phyloP scores from a whole-genome alignment of 2,888 invertebrate genomes.

The Gastracanthus pulcherrimus region DNA sequence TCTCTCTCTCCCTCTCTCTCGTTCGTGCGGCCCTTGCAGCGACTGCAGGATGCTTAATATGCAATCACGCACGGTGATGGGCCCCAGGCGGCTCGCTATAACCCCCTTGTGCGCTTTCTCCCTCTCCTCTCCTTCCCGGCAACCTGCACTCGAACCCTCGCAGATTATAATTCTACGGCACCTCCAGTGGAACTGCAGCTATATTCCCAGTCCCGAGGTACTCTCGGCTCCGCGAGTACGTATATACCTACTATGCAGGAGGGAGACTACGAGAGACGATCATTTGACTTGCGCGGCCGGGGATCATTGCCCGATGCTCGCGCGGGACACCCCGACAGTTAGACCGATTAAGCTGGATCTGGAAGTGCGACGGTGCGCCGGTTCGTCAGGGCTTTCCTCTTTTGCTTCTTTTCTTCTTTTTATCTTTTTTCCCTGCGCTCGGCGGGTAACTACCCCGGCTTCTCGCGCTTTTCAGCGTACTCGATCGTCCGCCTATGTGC shows the following conservation, averaged over 20 bases:
- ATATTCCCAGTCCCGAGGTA: conserved; percentile 18
- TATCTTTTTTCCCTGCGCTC: too few relatives aligned
- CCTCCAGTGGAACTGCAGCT: too few relatives aligned
- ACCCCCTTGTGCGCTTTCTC: conserved; percentile 15
- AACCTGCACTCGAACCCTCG: too few relatives aligned
- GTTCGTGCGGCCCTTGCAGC: conserved; percentile 18
- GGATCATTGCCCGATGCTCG: conserved; percentile 45
- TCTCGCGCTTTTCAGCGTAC: too few relatives aligned
- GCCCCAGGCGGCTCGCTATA: conserved; percentile 63
- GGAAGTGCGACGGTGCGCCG: background rate
- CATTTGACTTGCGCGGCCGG: conserved; percentile 30
- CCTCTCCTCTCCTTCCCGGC: too few relatives aligned
- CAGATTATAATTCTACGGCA: conserved; percentile 59
- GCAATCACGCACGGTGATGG: conserved; percentile 68
- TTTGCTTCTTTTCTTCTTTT: too few relatives aligned
- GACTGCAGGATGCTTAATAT: conserved; percentile 66
- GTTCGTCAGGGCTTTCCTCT: conserved; percentile 8
- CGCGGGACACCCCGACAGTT: conserved; percentile 28
- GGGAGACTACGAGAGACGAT: conserved; percentile 32
- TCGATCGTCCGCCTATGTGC: too few relatives aligned
- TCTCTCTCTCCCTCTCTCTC: conserved; percentile 25
- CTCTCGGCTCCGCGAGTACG: too few relatives aligned
- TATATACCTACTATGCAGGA: too few relatives aligned
- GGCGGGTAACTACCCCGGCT: too few relatives aligned
- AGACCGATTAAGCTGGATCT: conserved; percentile 33